Conservation (phyloP, 2,888 invertebrate genomes). For the Drosophila peninsularis region DNA sequence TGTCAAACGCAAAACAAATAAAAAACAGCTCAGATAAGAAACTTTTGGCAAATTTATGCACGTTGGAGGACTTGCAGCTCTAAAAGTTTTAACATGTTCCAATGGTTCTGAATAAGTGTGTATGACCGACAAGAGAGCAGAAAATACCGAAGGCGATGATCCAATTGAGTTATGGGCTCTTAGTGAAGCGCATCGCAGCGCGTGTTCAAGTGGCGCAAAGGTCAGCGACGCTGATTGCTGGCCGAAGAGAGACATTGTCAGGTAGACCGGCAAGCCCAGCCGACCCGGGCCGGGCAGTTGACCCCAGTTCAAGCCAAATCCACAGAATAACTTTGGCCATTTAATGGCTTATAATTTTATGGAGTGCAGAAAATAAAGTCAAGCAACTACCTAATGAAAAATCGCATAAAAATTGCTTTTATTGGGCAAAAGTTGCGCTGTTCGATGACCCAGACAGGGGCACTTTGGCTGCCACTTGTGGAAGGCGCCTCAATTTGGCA, state of each 20-base stretch:
- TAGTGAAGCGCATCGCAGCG: constrained; percentile 2
- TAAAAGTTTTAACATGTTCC: not conserved
- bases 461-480: constrained; percentile 16
- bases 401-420: constrained; percentile 33
- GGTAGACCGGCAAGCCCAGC: too few species aligned
- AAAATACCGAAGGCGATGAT: not conserved
- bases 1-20: not conserved
- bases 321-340: not conserved
- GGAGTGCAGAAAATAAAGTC: not conserved
- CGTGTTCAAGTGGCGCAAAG: not conserved
- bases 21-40: not conserved
- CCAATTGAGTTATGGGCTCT: not conserved
- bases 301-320: not conserved
- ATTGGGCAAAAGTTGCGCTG: constrained; percentile 28
- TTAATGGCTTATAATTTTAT: constrained; percentile 2
- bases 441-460: not conserved
- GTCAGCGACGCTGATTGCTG: not conserved
- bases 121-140: not conserved
- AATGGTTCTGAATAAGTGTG: not conserved
- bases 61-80: not conserved
- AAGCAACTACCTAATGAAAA: constrained; percentile 4
- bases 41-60: not conserved
- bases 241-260: not conserved
- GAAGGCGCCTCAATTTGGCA: constrained; percentile 15
- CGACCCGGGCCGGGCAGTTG: not conserved